Conservation (phyloP, 2,888 invertebrate species). For the Agonum fuliginosum region DNA sequence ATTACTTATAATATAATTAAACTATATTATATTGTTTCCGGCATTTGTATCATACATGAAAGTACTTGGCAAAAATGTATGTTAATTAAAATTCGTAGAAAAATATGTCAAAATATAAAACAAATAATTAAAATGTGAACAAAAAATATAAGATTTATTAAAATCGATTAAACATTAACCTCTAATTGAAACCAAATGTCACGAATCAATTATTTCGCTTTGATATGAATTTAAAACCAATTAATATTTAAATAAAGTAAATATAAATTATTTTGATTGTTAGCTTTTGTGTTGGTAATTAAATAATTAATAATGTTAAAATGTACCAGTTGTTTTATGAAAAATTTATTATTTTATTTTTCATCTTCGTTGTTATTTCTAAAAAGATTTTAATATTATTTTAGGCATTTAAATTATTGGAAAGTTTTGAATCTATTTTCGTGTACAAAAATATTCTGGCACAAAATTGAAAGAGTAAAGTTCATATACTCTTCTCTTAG, state of each 20-base stretch:
- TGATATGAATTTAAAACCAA: background rate
- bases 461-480: conserved; percentile 24
- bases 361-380: background rate
- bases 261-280: background rate
- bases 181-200: no score
- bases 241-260: background rate
- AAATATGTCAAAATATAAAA: no score
- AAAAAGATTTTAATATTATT: background rate
- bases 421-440: conserved; percentile 4
- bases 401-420: background rate
- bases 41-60: no score
- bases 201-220: background rate
- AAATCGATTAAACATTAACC: no score
- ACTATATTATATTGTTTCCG: no score
- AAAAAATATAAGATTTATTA: no score
- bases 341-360: background rate
- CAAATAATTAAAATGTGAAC: no score
- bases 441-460: conserved; percentile 20
- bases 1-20: no score
- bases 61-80: no score
- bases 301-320: background rate
- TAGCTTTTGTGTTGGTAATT: background rate
- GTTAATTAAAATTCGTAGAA: no score
- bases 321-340: background rate
- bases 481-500: background rate